These are phyloP conservation scores for Eilema sororculum DNA, from an alignment of 2,888 invertebrate species.

Conservation along the genomic window DNA sequence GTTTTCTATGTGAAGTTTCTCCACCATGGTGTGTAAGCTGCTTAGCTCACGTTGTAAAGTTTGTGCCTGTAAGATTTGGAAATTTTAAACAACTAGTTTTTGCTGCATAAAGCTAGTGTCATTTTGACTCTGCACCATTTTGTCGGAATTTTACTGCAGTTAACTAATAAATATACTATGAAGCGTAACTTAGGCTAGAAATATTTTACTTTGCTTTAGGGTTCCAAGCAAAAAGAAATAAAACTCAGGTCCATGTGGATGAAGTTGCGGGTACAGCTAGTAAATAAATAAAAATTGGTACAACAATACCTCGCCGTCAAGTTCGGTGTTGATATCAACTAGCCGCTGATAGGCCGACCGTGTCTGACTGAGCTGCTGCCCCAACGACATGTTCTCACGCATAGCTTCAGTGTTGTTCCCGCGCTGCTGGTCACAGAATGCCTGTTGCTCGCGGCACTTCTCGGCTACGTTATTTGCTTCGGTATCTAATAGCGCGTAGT, in stretches of 20 bases:
- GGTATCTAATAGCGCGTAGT: conserved; percentile 81
- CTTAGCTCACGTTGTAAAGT: conserved; percentile 81
- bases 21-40: conserved; percentile 70
- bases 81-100: background rate
- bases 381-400: conserved; percentile 69
- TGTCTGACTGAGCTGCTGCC: conserved; percentile 67
- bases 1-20: conserved; percentile 75
- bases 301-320: conserved; percentile 10
- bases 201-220: too few relatives aligned
- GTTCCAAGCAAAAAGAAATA: background rate
- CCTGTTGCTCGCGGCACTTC: conserved; percentile 86
- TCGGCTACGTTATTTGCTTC: conserved; percentile 82
- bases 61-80: conserved; percentile 68
- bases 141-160: too few relatives aligned
- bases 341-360: conserved; percentile 52
- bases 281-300: background rate
- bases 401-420: conserved; percentile 85
- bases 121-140: background rate
- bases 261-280: too few relatives aligned
- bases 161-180: too few relatives aligned
- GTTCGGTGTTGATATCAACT: conserved; percentile 7
- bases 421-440: conserved; percentile 87
- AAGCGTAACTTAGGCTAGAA: too few relatives aligned
- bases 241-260: too few relatives aligned
- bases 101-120: background rate